Conservation (phyloP, 2,888 invertebrate genomes). For the Augiades crinisus region DNA sequence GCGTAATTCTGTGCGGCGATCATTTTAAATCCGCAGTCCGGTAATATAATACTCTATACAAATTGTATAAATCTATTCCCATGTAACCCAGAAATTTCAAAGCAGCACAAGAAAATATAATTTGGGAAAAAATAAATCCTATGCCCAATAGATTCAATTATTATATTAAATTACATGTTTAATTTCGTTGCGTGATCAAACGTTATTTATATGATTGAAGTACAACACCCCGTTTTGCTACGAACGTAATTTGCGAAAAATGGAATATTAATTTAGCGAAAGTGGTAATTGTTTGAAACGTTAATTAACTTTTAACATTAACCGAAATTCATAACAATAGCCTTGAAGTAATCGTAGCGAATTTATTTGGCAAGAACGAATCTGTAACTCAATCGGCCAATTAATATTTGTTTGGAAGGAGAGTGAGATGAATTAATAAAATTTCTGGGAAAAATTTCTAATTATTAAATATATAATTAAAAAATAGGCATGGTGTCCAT, state of each 20-base stretch:
- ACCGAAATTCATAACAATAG: constrained; percentile 41
- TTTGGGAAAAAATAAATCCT: too few relatives aligned
- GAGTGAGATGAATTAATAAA: constrained; percentile 47
- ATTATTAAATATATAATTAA: background rate
- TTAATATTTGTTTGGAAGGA: constrained; percentile 62
- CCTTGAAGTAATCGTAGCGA: constrained; percentile 43
- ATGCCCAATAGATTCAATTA: too few relatives aligned
- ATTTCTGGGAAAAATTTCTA: background rate
- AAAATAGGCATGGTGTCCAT: too few relatives aligned
- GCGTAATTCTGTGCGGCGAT: constrained; percentile 50
- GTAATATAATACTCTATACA: background rate
- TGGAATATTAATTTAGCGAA: constrained; percentile 15
- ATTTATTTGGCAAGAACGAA: constrained; percentile 42
- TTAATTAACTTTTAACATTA: constrained; percentile 30
- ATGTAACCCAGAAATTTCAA: background rate
- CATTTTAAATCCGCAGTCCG: constrained; percentile 43
- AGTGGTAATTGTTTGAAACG: constrained; percentile 29
- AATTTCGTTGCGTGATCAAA: too few relatives aligned
- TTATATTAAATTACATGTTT: too few relatives aligned
- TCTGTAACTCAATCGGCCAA: constrained; percentile 69
- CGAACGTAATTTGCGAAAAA: constrained; percentile 6
- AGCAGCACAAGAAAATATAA: too few relatives aligned
- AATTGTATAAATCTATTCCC: background rate
- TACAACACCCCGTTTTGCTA: constrained; percentile 2
- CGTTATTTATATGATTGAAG: too few relatives aligned